Evolutionary conservation across 2,888 invertebrate species (phyloP), one percentile per base, ranked within the genome.

Genomic region (Chalcis sispes): DNA sequence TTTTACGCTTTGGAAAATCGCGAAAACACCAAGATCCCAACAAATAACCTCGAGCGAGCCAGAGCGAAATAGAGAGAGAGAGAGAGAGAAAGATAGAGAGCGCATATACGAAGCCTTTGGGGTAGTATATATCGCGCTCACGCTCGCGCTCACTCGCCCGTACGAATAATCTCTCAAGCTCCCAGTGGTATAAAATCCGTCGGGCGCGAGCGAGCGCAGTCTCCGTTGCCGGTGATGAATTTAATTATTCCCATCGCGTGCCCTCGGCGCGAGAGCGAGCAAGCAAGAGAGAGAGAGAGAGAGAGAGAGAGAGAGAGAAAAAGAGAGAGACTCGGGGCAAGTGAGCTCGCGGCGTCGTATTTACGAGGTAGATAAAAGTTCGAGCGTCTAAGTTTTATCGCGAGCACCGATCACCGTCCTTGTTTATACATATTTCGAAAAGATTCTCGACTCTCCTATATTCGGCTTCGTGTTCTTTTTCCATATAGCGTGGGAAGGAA

Each of bases 211-310:
- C 65, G 23, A n/a, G 48, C 25, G 13, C 58, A 74, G 52, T n/a
- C 58, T 70, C 48, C n/a, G n/a, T n/a, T n/a, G 27, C 69, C 58
- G 58, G 76, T 77, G 77, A 79, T 79, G 74, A 77, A 79, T 79
- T 79, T 79, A 79, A 79, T 79, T 79, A 77, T 79, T 79, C 79
- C 40, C 75, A 75, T 79, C 77, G 79, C 77, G 77, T 77, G 77
- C 42, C 29, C 75, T 46, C 59, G n/a, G n/a, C n/a, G 40, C 65
- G 36, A n/a, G n/a, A n/a, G n/a, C n/a, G n/a, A n/a, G n/a, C n/a
- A n/a, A 25, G 48, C 62, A 62, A 13, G 61, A 36, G 36, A 36
- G 36, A 36, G 36, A 36, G 36, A 36, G 36, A 36, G 10, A 36
- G 36, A 50, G 8, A 23, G n/a, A 65, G 50, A 65, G 27, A 36